These are phyloP conservation scores for Potorous gilbertii DNA, from an alignment of 2,797 vertebrate species.

Conservation along the genomic window DNA sequence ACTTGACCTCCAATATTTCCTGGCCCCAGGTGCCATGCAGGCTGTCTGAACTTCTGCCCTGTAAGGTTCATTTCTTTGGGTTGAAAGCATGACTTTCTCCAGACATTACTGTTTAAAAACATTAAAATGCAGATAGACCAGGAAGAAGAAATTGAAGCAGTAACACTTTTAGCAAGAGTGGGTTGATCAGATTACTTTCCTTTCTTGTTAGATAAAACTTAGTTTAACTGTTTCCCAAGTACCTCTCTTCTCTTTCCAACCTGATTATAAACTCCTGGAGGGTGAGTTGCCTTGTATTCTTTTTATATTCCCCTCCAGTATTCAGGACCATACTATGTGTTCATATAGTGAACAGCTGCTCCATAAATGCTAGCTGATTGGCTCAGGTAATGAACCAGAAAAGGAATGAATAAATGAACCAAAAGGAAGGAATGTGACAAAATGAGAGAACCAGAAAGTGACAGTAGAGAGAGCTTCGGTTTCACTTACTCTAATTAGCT, in stretches of 20 bases:
- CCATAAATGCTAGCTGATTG: neutral
- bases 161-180: neutral
- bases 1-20: neutral
- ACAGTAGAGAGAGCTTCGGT: neutral
- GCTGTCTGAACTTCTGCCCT: neutral
- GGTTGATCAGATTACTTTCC: neutral
- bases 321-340: neutral
- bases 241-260: neutral
- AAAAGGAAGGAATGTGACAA: neutral
- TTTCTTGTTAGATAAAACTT: neutral
- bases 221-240: neutral
- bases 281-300: neutral
- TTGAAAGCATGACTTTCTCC: neutral
- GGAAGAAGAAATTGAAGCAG: neutral
- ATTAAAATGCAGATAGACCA: neutral
- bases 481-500: neutral
- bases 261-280: slow-evolving; percentile 13
- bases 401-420: neutral
- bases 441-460: neutral
- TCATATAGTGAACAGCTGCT: neutral
- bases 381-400: neutral
- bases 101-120: neutral
- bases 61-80: neutral
- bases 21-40: neutral
- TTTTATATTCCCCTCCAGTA: neutral